Evolutionary conservation across 2,113 vertebrate species (phyloP).

Genomic region (Myiagra hebetior): DNA sequence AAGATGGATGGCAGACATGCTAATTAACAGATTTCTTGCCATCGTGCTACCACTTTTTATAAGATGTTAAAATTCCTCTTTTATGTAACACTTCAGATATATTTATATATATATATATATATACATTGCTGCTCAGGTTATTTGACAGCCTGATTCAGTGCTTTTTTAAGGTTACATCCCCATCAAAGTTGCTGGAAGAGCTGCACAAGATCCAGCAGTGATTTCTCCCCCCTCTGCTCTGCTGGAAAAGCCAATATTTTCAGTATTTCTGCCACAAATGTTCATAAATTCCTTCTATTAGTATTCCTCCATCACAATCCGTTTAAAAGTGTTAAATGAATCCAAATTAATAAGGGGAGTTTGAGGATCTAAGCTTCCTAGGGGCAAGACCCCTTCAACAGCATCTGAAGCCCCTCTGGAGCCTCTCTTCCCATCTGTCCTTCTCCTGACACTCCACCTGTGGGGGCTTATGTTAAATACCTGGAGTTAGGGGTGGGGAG

Average conservation of each 20-base stretch:
- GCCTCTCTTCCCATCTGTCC: not conserved
- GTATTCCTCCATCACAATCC: not conserved
- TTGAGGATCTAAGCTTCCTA: not conserved
- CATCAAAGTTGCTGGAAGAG: not conserved
- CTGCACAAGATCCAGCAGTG: not conserved
- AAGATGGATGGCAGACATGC: not conserved
- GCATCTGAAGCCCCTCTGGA: not conserved
- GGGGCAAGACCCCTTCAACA: not conserved
- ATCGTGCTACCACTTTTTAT: not conserved
- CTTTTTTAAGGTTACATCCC: not conserved
- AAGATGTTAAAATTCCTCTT: not conserved
- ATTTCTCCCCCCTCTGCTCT: not conserved
- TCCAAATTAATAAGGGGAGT: not conserved
- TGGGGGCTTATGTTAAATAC: not conserved
- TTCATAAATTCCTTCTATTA: not conserved
- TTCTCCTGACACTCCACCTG: not conserved
- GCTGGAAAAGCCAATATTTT: not conserved
- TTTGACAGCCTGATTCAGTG: not conserved
- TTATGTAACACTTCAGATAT: not conserved
- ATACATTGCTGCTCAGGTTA: not conserved
- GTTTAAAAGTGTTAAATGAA: not conserved
- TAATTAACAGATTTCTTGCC: slow-evolving; percentile 34
- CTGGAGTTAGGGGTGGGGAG: not conserved
- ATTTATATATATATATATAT: not conserved
- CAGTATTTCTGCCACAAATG: not conserved